Conservation (phyloP, 2,797 vertebrate genomes). For the Neosilurus mollespiculum region DNA sequence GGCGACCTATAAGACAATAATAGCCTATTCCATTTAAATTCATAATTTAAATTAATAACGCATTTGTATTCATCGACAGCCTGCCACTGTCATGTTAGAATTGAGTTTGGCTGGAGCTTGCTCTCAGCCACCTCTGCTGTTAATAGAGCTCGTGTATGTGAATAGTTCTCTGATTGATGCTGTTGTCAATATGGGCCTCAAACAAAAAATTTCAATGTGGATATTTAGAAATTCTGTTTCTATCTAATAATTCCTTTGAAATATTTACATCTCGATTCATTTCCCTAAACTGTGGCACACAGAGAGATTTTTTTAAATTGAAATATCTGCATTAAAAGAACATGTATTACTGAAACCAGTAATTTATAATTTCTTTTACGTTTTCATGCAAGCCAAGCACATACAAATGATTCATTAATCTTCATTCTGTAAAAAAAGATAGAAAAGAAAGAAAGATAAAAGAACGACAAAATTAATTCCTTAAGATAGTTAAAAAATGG, state of each 20-base stretch:
- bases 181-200: conserved; percentile 42
- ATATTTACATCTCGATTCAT: conserved; percentile 16
- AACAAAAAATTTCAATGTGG: conserved; percentile 20
- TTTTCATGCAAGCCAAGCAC: not conserved
- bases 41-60: conserved; percentile 59
- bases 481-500: conserved; percentile 17
- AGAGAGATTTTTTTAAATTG: not conserved
- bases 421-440: not conserved
- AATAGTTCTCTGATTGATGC: conserved; percentile 43
- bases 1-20: conserved; percentile 58
- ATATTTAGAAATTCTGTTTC: conserved; percentile 32
- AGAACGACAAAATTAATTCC: conserved; percentile 10
- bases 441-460: not conserved
- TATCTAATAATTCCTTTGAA: conserved; percentile 13
- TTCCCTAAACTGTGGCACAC: not conserved
- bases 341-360: not conserved
- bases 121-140: conserved; percentile 43
- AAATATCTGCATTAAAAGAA: not conserved
- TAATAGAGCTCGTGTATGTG: conserved; percentile 48
- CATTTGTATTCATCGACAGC: conserved; percentile 59
- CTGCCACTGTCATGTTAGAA: conserved; percentile 46
- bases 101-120: conserved; percentile 45
- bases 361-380: not conserved
- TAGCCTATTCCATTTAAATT: conserved; percentile 60
- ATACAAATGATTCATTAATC: conserved; percentile 1